Percentiles rank a stretch among this genome's conserved stretches.
phyloP scores from a whole-genome alignment of 2,113 vertebrate species.

The Sinocyclocheilus maitianheensis region DNA sequence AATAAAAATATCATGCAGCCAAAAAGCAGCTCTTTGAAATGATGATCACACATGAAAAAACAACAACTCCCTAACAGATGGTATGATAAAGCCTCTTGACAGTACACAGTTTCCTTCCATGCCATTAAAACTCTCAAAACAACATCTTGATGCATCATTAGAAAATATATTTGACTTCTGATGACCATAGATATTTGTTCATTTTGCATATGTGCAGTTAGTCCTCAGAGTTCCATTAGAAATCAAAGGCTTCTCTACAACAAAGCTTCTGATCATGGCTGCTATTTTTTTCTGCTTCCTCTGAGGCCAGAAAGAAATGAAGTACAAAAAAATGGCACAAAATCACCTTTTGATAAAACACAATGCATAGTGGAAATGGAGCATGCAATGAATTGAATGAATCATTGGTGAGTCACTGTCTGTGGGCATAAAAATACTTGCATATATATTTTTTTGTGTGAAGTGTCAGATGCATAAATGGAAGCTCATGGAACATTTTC shows the following conservation, averaged over 20 bases:
- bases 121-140: slow-evolving; percentile 5
- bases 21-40: slow-evolving; percentile 19
- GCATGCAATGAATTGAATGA: not conserved
- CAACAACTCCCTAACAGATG: slow-evolving; percentile 12
- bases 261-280: not conserved
- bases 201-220: slow-evolving; percentile 18
- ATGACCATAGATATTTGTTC: not conserved
- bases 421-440: slow-evolving; percentile 6
- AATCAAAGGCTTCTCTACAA: not conserved
- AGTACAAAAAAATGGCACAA: not conserved
- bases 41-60: slow-evolving; percentile 15
- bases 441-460: not conserved
- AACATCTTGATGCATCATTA: slow-evolving; percentile 21
- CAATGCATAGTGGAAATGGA: not conserved
- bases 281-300: not conserved
- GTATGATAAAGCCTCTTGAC: slow-evolving; percentile 4
- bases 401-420: not conserved
- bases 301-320: not conserved
- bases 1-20: slow-evolving; percentile 2
- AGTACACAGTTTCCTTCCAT: slow-evolving; percentile 5
- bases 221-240: not conserved
- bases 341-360: not conserved
- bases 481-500: not conserved
- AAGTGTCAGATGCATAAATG: slow-evolving; percentile 3
- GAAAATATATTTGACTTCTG: not conserved